Percentiles rank a stretch among this genome's conserved stretches.
Evolutionary conservation across 1,140 invertebrate genomes (phyloP).

Genomic region (Eriocheir sinensis): DNA sequence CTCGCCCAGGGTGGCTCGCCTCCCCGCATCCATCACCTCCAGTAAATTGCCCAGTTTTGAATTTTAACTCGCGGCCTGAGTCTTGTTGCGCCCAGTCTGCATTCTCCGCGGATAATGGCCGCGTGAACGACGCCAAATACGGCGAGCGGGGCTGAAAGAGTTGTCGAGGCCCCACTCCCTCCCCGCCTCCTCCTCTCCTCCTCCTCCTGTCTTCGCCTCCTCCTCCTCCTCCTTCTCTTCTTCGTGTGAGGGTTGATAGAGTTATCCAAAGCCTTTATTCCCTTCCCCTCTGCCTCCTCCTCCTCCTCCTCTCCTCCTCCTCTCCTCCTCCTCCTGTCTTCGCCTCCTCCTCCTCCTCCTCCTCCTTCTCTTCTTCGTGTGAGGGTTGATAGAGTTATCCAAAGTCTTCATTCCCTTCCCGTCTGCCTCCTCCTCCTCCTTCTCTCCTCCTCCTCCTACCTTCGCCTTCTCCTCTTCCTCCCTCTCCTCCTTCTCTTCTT

Average conservation of each 20-base stretch:
- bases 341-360: too few relatives aligned
- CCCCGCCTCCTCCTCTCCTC: too few relatives aligned
- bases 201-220: too few relatives aligned
- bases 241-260: not conserved
- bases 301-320: too few relatives aligned
- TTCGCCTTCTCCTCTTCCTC: too few relatives aligned
- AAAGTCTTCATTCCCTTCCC: not conserved
- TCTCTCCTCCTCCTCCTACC: too few relatives aligned
- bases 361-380: not conserved
- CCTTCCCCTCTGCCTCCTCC: not conserved
- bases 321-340: too few relatives aligned
- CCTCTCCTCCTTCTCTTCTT: not conserved
- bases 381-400: not conserved
- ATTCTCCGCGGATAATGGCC: constrained; percentile 60
- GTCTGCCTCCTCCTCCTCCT: too few relatives aligned
- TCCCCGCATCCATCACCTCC: constrained; percentile 62
- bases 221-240: not conserved
- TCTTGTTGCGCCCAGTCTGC: constrained; percentile 41
- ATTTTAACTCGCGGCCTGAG: constrained; percentile 65
- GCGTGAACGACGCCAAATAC: constrained; percentile 38
- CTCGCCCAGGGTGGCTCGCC: constrained; percentile 43
- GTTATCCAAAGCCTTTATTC: not conserved
- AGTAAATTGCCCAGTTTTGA: constrained; percentile 69
- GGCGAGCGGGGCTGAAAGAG: not conserved
- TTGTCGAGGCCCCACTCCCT: not conserved